Base-by-base conservation (phyloP, 1,140 invertebrate genomes). In the Hydropsyche tenuis region DNA sequence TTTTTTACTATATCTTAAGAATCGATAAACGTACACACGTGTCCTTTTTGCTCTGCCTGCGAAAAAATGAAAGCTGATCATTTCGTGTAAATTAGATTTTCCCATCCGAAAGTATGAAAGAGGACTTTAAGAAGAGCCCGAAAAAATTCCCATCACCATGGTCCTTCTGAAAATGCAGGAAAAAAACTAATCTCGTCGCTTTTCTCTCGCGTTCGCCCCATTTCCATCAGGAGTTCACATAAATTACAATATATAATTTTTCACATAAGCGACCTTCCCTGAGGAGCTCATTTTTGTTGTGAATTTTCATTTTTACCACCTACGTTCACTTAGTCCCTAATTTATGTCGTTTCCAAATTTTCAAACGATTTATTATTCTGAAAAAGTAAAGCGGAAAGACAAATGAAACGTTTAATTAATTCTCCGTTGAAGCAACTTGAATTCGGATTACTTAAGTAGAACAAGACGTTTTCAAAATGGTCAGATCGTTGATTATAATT, bases 191-290 rank as follows among this genome's bases (percentile, higher is more conserved):
- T 65, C 37, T 65, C 63, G 42, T 65, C 27, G 14, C 16, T 22
- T 43, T 45, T 43, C 42, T 22, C 63, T 23, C 23, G 18, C 56
- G 22, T 23, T 60, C 56, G 7, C 23, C 23, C 63, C 20, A 30
- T 65, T 16, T 27, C 22, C 65, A 68, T 68, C 64, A 66, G 18
- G 43, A 66, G 42, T 46, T 46, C 65, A 51, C 65, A 68, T 68
- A 68, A 68, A 68, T 68, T 68, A 48, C 45, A 68, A 68, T 68
- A 68, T 68, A 68, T 25, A 68, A 43, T 66, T 66, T 66, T 66
- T 43, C 27, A 46, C 42, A 66, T 43, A 66, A 66, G 42, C 14
- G 30, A 37, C n/a, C n/a, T 27, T 16, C 30, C 62, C 22, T 27
- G 48, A 60, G 4, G 23, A 37, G 30, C 3, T 9, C 30, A 37